These are phyloP conservation scores for Lordiphosa clarofinis DNA, from an alignment of 1,140 invertebrate genomes.

Conservation along the genomic window DNA sequence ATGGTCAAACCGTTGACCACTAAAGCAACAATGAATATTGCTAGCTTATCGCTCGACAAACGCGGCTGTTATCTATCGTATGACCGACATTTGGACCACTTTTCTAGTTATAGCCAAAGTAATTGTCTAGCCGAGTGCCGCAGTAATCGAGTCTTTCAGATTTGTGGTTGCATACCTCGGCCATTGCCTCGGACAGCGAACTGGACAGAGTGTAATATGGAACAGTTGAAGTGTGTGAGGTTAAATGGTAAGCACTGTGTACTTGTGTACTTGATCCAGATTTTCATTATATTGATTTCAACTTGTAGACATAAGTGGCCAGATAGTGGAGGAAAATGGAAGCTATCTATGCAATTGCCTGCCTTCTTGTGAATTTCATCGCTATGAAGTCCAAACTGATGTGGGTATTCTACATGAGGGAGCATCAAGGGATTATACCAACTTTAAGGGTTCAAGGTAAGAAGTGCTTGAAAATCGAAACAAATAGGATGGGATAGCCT, in stretches of 20 bases:
- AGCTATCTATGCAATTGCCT: slow-evolving; percentile 48
- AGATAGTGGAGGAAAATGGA: slow-evolving; percentile 18
- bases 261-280: slow-evolving; percentile 18
- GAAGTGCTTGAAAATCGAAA: too few species aligned
- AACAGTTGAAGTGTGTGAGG: slow-evolving; percentile 45
- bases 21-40: slow-evolving; percentile 18
- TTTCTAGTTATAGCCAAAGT: slow-evolving; percentile 81
- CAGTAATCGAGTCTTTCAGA: slow-evolving; percentile 71
- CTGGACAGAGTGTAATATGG: slow-evolving; percentile 40
- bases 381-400: slow-evolving; percentile 50
- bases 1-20: slow-evolving; percentile 38
- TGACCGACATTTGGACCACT: slow-evolving; percentile 79
- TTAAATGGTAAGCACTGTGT: slow-evolving; percentile 24
- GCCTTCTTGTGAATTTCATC: slow-evolving; percentile 51
- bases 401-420: slow-evolving; percentile 9
- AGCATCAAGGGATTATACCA: not conserved
- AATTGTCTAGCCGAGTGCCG: slow-evolving; percentile 84
- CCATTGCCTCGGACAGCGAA: slow-evolving; percentile 75
- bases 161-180: slow-evolving; percentile 83
- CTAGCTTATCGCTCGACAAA: slow-evolving; percentile 4
- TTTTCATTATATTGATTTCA: slow-evolving; percentile 6
- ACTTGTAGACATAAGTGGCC: slow-evolving; percentile 28
- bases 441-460: not conserved
- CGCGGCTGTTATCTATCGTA: slow-evolving; percentile 82
- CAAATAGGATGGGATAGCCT: too few species aligned